phyloP scores from a whole-genome alignment of 2,888 invertebrate species.

The Hartigia nigra region DNA sequence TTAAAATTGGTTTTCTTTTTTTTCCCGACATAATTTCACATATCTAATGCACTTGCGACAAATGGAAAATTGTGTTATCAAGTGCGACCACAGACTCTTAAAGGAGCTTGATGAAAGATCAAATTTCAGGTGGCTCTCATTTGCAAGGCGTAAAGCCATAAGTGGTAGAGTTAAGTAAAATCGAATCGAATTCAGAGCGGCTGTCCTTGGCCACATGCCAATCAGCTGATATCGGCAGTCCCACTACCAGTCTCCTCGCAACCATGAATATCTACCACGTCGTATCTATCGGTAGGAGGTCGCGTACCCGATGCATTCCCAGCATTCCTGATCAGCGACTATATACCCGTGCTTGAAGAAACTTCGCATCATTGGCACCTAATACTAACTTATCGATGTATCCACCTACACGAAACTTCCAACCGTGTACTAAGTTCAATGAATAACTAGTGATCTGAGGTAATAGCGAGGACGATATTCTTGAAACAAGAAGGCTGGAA shows the following conservation, averaged over 20 bases:
- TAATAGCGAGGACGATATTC: background rate
- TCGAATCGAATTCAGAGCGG: conserved; percentile 10
- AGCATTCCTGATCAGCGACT: conserved; percentile 33
- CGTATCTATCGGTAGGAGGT: conserved; percentile 16
- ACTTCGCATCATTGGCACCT: conserved; percentile 12
- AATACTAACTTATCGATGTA: conserved; percentile 9
- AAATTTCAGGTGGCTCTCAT: background rate
- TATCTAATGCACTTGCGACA: background rate
- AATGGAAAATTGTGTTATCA: background rate
- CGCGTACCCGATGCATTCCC: conserved; percentile 24
- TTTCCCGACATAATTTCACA: too few relatives aligned
- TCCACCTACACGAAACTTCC: background rate
- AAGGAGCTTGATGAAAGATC: background rate
- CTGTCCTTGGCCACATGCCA: conserved; percentile 20
- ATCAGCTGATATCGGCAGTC: conserved; percentile 20
- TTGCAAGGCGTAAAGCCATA: background rate
- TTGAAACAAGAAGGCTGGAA: background rate
- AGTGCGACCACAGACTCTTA: background rate
- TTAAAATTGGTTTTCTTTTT: too few relatives aligned
- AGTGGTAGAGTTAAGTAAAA: background rate
- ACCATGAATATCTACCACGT: conserved; percentile 5
- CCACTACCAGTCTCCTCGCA: background rate
- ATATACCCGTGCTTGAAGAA: conserved; percentile 26
- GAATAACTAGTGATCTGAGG: background rate
- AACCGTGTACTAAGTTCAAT: background rate